A percentile compares a stretch with the other conserved stretches of the same genome.
Evolutionary conservation across 2,888 invertebrate genomes (phyloP).

Genomic region (Rotaria socialis): DNA sequence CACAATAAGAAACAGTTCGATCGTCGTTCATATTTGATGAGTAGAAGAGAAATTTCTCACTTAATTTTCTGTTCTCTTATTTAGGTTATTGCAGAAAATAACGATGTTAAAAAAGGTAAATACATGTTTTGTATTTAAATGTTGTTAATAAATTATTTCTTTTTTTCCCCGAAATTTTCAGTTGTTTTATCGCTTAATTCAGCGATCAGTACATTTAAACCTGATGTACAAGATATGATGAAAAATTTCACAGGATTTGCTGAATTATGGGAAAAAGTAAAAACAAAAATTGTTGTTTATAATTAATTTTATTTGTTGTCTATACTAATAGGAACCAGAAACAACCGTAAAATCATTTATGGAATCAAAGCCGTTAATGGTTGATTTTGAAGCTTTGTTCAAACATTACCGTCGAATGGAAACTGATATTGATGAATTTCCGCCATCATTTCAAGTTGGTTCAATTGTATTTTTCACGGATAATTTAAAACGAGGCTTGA

Average conservation of each 20-base stretch:
- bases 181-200: slow-evolving; percentile 58
- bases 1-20: no score
- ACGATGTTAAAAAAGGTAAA: slow-evolving; percentile 80
- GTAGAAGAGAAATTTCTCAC: no score
- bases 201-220: slow-evolving; percentile 57
- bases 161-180: background rate
- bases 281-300: background rate
- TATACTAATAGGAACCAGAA: slow-evolving; percentile 53
- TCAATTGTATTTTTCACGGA: slow-evolving; percentile 59
- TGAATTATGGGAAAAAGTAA: slow-evolving; percentile 59
- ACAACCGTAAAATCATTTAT: slow-evolving; percentile 60
- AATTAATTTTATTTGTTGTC: no score
- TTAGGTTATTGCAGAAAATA: slow-evolving; percentile 68
- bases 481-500: slow-evolving; percentile 73
- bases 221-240: slow-evolving; percentile 77
- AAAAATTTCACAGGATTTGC: slow-evolving; percentile 81
- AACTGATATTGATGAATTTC: slow-evolving; percentile 56
- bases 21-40: no score
- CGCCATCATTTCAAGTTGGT: slow-evolving; percentile 55
- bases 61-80: background rate
- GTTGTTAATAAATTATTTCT: slow-evolving; percentile 61
- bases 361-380: slow-evolving; percentile 59
- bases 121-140: slow-evolving; percentile 70
- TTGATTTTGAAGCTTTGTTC: slow-evolving; percentile 61
- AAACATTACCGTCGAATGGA: slow-evolving; percentile 60